Conservation (phyloP, 2,113 vertebrate genomes). For the Machaerirhynchus nigripectus region DNA sequence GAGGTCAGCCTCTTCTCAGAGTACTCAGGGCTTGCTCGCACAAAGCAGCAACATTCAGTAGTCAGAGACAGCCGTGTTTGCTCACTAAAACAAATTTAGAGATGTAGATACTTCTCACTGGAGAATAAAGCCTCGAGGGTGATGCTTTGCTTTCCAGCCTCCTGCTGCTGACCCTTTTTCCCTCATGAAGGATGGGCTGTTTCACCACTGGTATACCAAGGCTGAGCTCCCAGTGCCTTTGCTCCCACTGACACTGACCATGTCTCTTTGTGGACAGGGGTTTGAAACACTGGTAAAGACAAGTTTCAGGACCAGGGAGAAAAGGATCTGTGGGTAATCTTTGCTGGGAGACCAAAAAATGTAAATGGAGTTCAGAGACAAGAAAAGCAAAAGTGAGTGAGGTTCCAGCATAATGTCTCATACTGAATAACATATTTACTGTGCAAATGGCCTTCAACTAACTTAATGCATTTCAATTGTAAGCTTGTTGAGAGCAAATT, state of each 20-base stretch:
- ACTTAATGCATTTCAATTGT: neutral
- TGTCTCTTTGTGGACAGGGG: neutral
- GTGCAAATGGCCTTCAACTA: neutral
- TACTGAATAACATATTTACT: neutral
- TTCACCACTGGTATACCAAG: neutral
- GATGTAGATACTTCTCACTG: neutral
- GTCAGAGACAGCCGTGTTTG: neutral
- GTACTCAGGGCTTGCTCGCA: neutral
- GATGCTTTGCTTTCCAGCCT: neutral
- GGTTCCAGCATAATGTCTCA: neutral
- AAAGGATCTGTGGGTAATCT: neutral
- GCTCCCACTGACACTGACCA: neutral
- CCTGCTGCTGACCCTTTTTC: neutral
- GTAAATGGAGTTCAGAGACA: neutral
- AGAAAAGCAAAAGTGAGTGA: neutral
- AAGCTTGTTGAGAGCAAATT: neutral
- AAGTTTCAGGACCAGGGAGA: neutral
- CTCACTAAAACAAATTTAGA: neutral
- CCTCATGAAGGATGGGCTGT: neutral
- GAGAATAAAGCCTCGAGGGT: neutral
- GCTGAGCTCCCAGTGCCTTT: neutral
- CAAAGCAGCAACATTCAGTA: neutral
- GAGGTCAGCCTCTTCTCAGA: constrained; percentile 35
- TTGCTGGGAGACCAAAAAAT: neutral
- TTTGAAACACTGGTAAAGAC: neutral